Base-by-base conservation (phyloP, 2,113 vertebrate species). In the Marcusenius ussheri region DNA sequence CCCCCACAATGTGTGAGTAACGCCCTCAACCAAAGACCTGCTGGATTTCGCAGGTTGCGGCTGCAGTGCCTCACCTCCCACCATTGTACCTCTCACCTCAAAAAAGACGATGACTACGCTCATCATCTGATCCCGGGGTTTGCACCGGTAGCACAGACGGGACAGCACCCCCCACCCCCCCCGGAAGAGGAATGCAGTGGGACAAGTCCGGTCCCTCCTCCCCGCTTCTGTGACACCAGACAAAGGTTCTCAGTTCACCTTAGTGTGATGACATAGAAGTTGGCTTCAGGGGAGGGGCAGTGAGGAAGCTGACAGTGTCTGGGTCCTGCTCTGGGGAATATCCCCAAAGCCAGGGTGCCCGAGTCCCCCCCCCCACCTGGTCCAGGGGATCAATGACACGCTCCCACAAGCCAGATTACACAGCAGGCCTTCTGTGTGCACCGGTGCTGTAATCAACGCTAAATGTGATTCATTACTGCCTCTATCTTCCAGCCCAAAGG, bases 401-500 rank as follows among this genome's bases (percentile, higher is more conserved):
- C 27, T 39, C 31, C 70, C 2, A 39, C 70, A 77, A 35, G 70
- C 13, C 70, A 39, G 31, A 77, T 77, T 35, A 77, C 70, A 39
- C 11, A 39, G 74, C 21, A 24, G 42, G 35, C 1, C 24, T 46
- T 46, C 39, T 1, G 8, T 84, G 17, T 39, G 74, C 13, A 42
- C n/a, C 45, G 31, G 51, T 39, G 21, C 62, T n/a, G 46, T 80
- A 47, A 86, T 66, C 42, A 47, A 87, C 2, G 8, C 56, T 70
- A 87, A 90, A 90, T 31, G 6, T 58, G 85, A 90, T 87, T 90
- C 53, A 87, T 87, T 84, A 24, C 42, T 42, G 24, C 89, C 56
- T 87, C 17, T 66, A 13, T 31, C 62, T 62, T 62, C 2, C 56
- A 62, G 56, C 56, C 56, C 56, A 62, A n/a, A 62, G 56, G 56